These are phyloP conservation scores for Agrochola circellaris DNA, from an alignment of 2,888 invertebrate species.

Conservation along the genomic window DNA sequence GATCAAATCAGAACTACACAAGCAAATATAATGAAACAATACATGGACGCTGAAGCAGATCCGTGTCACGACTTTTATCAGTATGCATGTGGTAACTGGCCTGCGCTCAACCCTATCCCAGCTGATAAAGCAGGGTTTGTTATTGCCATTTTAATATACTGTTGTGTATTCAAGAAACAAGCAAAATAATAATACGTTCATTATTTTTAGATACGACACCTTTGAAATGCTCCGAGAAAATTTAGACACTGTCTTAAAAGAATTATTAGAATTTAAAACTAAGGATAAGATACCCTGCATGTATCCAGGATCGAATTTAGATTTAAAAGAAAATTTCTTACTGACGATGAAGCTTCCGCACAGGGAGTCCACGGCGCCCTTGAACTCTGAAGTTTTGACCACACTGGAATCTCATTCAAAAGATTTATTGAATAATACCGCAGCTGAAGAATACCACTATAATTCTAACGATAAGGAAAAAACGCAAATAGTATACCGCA, in stretches of 20 bases:
- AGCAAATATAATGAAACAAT: conserved; percentile 93
- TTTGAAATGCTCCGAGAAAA: conserved; percentile 97
- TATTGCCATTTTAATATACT: neutral
- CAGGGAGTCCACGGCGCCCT: conserved; percentile 24
- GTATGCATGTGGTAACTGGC: conserved; percentile 97
- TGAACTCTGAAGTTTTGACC: conserved; percentile 63
- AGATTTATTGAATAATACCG: conserved; percentile 49
- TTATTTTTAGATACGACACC: conserved; percentile 92
- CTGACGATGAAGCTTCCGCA: conserved; percentile 50
- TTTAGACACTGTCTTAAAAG: conserved; percentile 92
- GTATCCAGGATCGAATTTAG: conserved; percentile 84
- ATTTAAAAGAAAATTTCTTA: conserved; percentile 78
- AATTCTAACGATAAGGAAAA: conserved; percentile 67
- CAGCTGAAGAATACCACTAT: conserved; percentile 30
- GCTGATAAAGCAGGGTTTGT: conserved; percentile 94
- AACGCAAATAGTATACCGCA: conserved; percentile 80
- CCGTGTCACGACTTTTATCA: conserved; percentile 96
- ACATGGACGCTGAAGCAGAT: conserved; percentile 93
- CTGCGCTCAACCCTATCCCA: conserved; percentile 95
- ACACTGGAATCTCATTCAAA: conserved; percentile 64
- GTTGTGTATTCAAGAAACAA: neutral
- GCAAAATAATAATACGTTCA: neutral
- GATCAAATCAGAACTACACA: conserved; percentile 91
- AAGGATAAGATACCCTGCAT: conserved; percentile 74
- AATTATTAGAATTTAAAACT: conserved; percentile 91